Evolutionary conservation across 2,113 vertebrate species (phyloP), one percentile per base, ranked within the genome.

Genomic region (Cyanoramphus novaezelandiae): DNA sequence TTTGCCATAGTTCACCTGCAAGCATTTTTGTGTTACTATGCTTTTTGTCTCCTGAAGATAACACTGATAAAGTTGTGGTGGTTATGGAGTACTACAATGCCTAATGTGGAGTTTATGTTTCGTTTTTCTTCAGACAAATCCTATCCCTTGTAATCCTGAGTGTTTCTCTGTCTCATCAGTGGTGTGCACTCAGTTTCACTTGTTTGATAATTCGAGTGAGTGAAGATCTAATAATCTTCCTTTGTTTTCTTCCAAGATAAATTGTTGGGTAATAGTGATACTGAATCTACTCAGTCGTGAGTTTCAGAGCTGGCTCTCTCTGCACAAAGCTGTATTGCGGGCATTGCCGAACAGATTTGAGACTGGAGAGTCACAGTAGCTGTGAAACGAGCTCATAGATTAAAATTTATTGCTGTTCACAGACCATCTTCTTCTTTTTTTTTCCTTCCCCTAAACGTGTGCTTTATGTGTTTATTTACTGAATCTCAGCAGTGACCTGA

Each of bases 381-480:
- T 78, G 39, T 39, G 78, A 71, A 87, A 80, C 52, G 49, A 90
- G 77, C 92, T 80, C 72, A 60, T 57, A 90, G 86, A 72, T 91
- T 15, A 77, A 82, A 94, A 93, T 90, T 9, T 65, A 77, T 53
- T 95, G 96, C 91, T 55, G 72, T 92, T 96, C 79, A 78, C 83
- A 95, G 87, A 65, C 52, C 33, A 17, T 82, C 49, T 85, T 91
- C 82, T 79, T 18, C 37, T 35, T 74, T 78, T 57, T 33, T 57
- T 84, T 23, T 10, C 17, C 17, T n/a, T 60, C 43, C 21, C 33
- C 46, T 6, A 44, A 89, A 67, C 28, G 46, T 76, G 50, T 97
- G 69, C 96, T 96, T 97, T 74, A 57, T 86, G 76, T 94, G 85
- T 94, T 47, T 95, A 92, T 96, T 93, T 94, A 91, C 95, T 94